Evolutionary conservation across 1,140 invertebrate species (phyloP), one percentile per base, ranked within the genome.

Genomic region (Phymorhynchus buccinoides): DNA sequence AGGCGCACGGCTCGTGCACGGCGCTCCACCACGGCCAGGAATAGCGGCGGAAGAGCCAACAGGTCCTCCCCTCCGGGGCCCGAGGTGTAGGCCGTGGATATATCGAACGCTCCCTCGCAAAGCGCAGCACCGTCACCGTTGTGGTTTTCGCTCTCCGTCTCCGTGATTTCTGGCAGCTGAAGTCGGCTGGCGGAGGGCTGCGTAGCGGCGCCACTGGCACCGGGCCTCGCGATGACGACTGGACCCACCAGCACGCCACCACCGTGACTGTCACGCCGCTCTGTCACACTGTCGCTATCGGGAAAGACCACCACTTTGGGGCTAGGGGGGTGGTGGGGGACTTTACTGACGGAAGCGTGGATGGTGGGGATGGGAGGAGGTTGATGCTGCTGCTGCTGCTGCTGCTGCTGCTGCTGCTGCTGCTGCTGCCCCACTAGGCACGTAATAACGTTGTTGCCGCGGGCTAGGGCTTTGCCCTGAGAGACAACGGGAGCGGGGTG

Each of bases 21-120:
- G 12, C 94, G 94, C 16, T 94, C 89, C 18, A 94, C 94, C 0
- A 95, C 94, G 0, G 95, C 95, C 18, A 95, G 89, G 87, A 94
- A 95, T 6, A 95, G 87, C 22, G 95, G 94, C 0, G 95, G 95
- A 14, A 95, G 90, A 0, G 93, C 93, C 89, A 94, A 94, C 16
- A 95, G 89, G 83, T 94, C 92, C 4, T 94, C 94, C 12, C 93
- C 89, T 0, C 93, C 94, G 90, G 95, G 95, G 35, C 39, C 37
- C 3, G 4, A 16, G 14, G 62, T 30, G 84, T 82, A 85, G 7
- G 66, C 81, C 37, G 81, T 80, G 35, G 66, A 83, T 32, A 80
- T 78, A 56, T 87, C 86, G 32, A 83, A 56, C 35, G 48, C 32
- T 22, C 22, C 52, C 22, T 66, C 80, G 16, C 35, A 75, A 41